Evolutionary conservation across 2,113 vertebrate species (phyloP), one percentile per base, ranked within the genome.

Genomic region (Camelus dromedarius): DNA sequence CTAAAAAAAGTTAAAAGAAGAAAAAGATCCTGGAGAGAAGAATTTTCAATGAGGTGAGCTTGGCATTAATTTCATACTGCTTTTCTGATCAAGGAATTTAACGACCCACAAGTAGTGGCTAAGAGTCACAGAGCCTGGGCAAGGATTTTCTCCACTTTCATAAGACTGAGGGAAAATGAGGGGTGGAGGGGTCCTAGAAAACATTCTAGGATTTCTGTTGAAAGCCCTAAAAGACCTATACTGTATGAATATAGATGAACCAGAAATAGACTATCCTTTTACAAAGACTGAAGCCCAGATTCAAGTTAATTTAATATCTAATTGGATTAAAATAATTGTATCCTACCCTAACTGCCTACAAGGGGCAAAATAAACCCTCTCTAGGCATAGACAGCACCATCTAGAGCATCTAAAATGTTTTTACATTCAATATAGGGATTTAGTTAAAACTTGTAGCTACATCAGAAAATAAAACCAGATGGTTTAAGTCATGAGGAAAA

Each of bases 281-380:
- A 92, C 48, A 64, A 96, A 92, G 75, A 73, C n/a, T 35, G 9
- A 64, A 81, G 62, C 16, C 54, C 48, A 56, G 4, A 38, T 86
- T 94, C 18, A 58, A 58, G 48, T 73, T 15, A 54, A 95, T 26
- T 66, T 54, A 89, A 26, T 38, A 66, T 81, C 67, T 76, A 30
- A 93, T 20, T 89, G 30, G 46, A 72, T 81, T 46, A 69, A 81
- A 90, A 79, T 73, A n/a, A 80, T 46, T 20, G 0, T 75, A n/a
- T 56, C 56, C 50, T 85, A 38, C 1, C 28, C 73, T 77, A 73
- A 48, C 28, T 62, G 28, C 24, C 12, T 67, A 54, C 8, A n/a
- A 93, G 14, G 92, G 35, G n/a, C 72, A 66, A 83, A 95, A 84
- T 16, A 91, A 88, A n/a, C 56, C 42, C 46, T 91, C 64, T 80